These are phyloP conservation scores for Ophiothrix spiculata DNA, from an alignment of 35 echinoderm and acorn worm species.

Conservation along the genomic window DNA sequence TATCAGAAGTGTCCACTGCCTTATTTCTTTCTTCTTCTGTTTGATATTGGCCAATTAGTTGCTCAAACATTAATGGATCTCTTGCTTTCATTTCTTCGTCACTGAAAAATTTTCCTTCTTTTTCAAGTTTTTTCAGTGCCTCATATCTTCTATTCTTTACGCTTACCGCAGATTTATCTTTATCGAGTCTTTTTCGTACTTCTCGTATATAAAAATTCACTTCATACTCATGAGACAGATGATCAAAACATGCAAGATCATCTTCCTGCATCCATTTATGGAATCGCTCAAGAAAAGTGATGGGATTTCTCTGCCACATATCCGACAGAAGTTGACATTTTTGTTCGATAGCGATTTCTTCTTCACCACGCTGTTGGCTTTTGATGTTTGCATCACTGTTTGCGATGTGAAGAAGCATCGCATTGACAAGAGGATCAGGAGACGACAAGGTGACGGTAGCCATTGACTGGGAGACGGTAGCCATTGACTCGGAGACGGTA, in stretches of 20 bases:
- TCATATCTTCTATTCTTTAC: constrained; percentile 83
- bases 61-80: constrained; percentile 88
- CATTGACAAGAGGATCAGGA: background rate
- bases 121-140: constrained; percentile 76
- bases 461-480: no score
- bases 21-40: constrained; percentile 69
- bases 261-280: constrained; percentile 48
- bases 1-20: constrained; percentile 52
- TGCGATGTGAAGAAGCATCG: constrained; percentile 79
- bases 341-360: constrained; percentile 49
- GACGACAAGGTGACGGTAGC: background rate
- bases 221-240: constrained; percentile 65
- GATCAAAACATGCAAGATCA: constrained; percentile 61
- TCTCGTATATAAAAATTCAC: constrained; percentile 75
- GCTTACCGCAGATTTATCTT: constrained; percentile 22
- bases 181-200: constrained; percentile 42
- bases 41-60: constrained; percentile 83
- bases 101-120: constrained; percentile 70
- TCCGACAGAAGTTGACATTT: constrained; percentile 57
- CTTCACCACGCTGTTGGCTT: constrained; percentile 77
- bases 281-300: constrained; percentile 72
- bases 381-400: constrained; percentile 64
- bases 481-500: no score
- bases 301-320: constrained; percentile 50
- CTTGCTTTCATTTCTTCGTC: constrained; percentile 80